Base-by-base conservation (phyloP, 2,888 invertebrate species). In the Myathropa florea region DNA sequence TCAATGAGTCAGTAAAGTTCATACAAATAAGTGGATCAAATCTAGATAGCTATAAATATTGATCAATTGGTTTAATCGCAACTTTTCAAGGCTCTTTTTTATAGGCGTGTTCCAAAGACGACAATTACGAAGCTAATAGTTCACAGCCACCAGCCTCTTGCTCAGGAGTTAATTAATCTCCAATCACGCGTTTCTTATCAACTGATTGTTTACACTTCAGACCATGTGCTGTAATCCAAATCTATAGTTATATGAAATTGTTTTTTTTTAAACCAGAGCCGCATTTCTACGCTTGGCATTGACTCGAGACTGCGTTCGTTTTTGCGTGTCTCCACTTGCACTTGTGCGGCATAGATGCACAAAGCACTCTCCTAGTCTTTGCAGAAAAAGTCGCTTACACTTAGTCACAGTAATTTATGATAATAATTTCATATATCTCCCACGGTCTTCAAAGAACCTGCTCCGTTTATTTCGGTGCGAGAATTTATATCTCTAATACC, bases 351-450 rank as follows among this genome's bases (percentile, higher is more conserved):
- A 33, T 33, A 33, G 33, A 33, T 33, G 12, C 18, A 18, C 18
- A 46, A 18, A n/a, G 46, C 46, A 46, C 46, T 46, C 3, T 18
- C 46, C n/a, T 4, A 18, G 46, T 18, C 6, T 46, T 18, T 46
- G 46, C 18, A 46, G 18, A 70, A 83, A 79, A 73, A 79, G 24
- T 59, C 78, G 18, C 64, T 73, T 72, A 30, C 39, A 30, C 72
- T 46, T 46, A 18, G 46, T 46, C 18, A 46, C 46, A 46, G 46
- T 84, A 84, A 84, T 84, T 84, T 84, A 80, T 84, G 73, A 84
- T 70, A 80, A 84, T 76, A 71, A 71, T 64, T 65, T 65, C 75
- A 84, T 84, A 71, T 55, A 67, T 84, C 80, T 84, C 84, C 84
- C 80, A 84, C 84, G 84, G 84, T 67, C 76, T 53, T 57, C 28